phyloP scores from a whole-genome alignment of 2,888 invertebrate species.

The Dinocampus coccinellae region DNA sequence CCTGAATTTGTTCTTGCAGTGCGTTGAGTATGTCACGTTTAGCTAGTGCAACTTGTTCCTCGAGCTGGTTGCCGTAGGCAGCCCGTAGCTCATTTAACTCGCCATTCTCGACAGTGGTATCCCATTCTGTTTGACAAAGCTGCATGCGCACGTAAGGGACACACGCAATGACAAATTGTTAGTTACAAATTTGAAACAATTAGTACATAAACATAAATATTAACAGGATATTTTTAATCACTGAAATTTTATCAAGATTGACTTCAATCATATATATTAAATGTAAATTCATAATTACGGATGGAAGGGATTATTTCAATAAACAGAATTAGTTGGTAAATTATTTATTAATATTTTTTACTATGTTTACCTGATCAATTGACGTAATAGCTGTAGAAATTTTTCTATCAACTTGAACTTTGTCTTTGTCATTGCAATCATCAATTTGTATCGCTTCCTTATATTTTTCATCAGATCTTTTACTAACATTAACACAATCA shows the following conservation, averaged over 20 bases:
- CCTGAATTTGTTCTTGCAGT: constrained; percentile 82
- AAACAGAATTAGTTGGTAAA: too few species aligned
- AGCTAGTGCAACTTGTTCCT: constrained; percentile 76
- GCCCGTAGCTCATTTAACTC: constrained; percentile 62
- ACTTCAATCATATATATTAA: not conserved
- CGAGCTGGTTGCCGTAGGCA: constrained; percentile 67
- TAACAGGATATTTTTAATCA: not conserved
- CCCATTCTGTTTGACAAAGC: constrained; percentile 67
- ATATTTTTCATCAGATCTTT: constrained; percentile 42
- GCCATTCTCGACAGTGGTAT: constrained; percentile 57
- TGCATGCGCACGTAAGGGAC: constrained; percentile 59
- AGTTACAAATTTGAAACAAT: constrained; percentile 44
- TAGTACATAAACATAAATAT: constrained; percentile 13
- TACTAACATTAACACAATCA: constrained; percentile 51
- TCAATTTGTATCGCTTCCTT: constrained; percentile 40
- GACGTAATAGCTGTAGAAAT: constrained; percentile 34
- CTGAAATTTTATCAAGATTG: not conserved
- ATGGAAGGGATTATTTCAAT: not conserved
- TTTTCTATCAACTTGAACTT: constrained; percentile 23
- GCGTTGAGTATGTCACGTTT: constrained; percentile 78
- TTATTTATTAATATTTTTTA: too few species aligned
- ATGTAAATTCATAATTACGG: constrained; percentile 10
- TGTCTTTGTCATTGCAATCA: constrained; percentile 32
- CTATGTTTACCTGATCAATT: constrained; percentile 55
- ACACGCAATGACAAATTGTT: constrained; percentile 46